Conservation (phyloP, 2,113 vertebrate genomes). For the Microcebus tavaratra region DNA sequence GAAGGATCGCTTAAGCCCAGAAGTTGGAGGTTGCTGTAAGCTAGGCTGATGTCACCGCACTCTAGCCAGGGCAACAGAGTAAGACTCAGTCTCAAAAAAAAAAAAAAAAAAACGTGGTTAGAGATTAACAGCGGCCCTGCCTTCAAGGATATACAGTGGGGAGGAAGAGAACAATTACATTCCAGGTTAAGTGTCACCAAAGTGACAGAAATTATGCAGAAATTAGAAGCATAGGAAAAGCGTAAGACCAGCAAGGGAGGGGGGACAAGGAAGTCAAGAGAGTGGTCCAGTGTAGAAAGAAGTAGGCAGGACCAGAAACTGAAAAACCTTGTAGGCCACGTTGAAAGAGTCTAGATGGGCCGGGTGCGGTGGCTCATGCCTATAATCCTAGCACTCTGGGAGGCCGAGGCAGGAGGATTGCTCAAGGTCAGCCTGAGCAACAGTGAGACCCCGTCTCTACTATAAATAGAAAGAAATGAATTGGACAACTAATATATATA, state of each 20-base stretch:
- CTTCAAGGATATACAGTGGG: not conserved
- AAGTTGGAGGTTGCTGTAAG: no score
- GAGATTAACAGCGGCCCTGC: not conserved
- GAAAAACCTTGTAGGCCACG: not conserved
- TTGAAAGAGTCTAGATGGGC: not conserved
- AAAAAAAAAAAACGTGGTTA: not conserved
- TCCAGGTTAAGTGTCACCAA: not conserved
- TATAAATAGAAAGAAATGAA: no score
- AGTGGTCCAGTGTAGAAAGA: not conserved
- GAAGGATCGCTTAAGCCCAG: no score
- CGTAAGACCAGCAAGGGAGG: not conserved
- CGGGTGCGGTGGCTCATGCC: no score
- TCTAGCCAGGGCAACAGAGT: no score
- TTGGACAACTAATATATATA: no score
- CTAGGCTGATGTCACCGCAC: no score
- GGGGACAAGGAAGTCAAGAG: not conserved
- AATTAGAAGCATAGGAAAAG: rapidly evolving
- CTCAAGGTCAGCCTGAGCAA: no score
- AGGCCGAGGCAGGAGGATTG: no score
- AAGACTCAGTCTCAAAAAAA: no score
- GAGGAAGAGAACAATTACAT: not conserved
- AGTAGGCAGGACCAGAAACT: not conserved
- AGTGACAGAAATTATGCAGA: not conserved
- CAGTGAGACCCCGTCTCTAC: no score
- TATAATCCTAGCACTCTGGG: no score